Base-by-base conservation (phyloP, 1,140 invertebrate genomes). In the Drosophila pseudoananassae region DNA sequence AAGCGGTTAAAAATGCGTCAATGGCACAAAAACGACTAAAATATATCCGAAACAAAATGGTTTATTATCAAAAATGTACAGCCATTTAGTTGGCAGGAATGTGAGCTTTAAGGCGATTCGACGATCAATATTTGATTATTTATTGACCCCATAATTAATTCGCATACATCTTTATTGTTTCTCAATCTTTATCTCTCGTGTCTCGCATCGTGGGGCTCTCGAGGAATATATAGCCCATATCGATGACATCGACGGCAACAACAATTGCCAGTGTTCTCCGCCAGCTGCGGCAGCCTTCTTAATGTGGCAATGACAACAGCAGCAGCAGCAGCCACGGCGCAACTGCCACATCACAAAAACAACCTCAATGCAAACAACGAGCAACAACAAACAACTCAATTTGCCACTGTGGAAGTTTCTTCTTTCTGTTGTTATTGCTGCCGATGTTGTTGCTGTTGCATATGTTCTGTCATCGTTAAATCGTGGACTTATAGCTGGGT, bases 311-410 rank as follows among this genome's bases (percentile, higher is more conserved):
- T 38, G 29, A 43, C 40, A 68, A 53, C 49, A 27, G 25, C 25
- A 27, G 25, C 25, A 65, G 51, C 12, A n/a, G 1, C 7, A 51
- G 27, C 49, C 17, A 51, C 12, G 31, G 31, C 49, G 14, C 46
- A 25, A 49, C 46, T 25, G 10, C 12, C 33, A 36, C 33, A 36
- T 36, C 33, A 36, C 33, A 40, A 51, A n/a, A 53, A 53, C 38
- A 65, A 17, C 7, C 40, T 29, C 49, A 68, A 20, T 31, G 46
- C 58, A 69, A 47, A 23, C 50, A 65, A 38, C 12, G 15, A 10
- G 40, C 15, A 50, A 46, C 50, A 70, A 56, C 66, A 69, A 70
- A 69, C 66, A 56, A 27, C 66, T 70, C 66, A 69, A 70, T 70
- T 70, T 69, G 31, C 51, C 51, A 70, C 64, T 69, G 63, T 38